These are phyloP conservation scores for Heterotis niloticus DNA, from an alignment of 2,113 vertebrate genomes.

Conservation along the genomic window DNA sequence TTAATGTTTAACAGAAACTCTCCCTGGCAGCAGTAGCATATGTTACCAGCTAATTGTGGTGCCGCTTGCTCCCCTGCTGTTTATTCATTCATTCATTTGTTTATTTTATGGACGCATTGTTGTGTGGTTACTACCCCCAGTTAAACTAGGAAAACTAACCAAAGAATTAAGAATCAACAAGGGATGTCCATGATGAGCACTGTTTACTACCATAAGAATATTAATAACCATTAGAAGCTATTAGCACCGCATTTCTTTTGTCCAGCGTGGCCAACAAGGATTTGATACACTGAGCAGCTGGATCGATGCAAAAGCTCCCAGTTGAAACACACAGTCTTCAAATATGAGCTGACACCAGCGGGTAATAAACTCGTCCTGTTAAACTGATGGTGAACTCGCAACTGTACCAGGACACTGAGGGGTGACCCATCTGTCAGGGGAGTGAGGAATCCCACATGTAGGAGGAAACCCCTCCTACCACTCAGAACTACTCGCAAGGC, in stretches of 20 bases:
- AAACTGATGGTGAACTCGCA: no score
- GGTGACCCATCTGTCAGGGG: background rate
- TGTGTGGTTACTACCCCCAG: background rate
- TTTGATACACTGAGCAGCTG: background rate
- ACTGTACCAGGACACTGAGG: background rate
- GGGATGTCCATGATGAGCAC: background rate
- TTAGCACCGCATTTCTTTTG: background rate
- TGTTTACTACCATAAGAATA: background rate
- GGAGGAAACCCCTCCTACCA: background rate
- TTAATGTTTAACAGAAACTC: slow-evolving; percentile 75
- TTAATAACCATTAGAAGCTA: background rate
- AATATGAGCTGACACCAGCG: background rate
- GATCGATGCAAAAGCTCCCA: background rate
- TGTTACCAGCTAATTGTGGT: slow-evolving; percentile 77
- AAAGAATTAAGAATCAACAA: no score
- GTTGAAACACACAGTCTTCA: background rate
- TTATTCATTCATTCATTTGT: slow-evolving; percentile 25
- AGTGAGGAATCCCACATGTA: background rate
- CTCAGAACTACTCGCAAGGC: background rate
- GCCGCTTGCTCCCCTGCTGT: slow-evolving; percentile 59
- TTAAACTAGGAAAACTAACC: no score
- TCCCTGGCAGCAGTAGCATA: slow-evolving; percentile 72
- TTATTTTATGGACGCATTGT: background rate
- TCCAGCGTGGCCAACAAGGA: background rate
- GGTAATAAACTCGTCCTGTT: no score